Percentiles rank a stretch among this genome's conserved stretches.
Evolutionary conservation across 23 tunicate genomes (phyloP).

Genomic region (Ciona savignyi): DNA sequence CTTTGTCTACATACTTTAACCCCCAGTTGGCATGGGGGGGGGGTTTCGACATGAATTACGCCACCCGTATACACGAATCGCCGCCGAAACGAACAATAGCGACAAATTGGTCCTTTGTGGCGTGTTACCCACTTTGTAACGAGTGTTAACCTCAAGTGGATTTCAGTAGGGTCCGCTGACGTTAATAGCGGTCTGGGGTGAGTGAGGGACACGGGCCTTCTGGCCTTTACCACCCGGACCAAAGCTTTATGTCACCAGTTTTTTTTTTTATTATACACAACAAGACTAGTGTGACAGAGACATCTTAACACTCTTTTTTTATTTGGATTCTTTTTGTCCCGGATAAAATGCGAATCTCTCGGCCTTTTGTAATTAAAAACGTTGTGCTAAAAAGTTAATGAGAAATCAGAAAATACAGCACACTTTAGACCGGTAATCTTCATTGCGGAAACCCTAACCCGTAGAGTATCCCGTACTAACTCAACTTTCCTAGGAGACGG

Average conservation of each 20-base stretch:
- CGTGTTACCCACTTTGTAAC: not conserved
- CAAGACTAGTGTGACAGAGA: not conserved
- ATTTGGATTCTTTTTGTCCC: no score
- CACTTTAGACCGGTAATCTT: no score
- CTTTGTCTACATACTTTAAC: not conserved
- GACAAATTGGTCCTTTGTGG: not conserved
- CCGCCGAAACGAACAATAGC: not conserved
- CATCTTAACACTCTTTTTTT: not conserved
- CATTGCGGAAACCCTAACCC: no score
- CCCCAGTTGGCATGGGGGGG: not conserved
- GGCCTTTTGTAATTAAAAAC: no score
- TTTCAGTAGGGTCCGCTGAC: not conserved
- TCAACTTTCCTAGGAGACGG: not conserved
- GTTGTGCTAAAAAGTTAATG: no score
- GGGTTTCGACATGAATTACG: not conserved
- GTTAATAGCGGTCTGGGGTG: not conserved
- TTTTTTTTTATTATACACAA: not conserved
- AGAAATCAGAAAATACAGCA: no score
- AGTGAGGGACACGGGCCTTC: not conserved
- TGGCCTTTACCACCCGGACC: not conserved
- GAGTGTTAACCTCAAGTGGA: not conserved
- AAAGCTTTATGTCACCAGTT: not conserved
- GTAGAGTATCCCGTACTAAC: no score
- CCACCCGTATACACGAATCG: not conserved
- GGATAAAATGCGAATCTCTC: no score